Evolutionary conservation across 2,888 invertebrate genomes (phyloP).

Genomic region (Cephonodes hylas): DNA sequence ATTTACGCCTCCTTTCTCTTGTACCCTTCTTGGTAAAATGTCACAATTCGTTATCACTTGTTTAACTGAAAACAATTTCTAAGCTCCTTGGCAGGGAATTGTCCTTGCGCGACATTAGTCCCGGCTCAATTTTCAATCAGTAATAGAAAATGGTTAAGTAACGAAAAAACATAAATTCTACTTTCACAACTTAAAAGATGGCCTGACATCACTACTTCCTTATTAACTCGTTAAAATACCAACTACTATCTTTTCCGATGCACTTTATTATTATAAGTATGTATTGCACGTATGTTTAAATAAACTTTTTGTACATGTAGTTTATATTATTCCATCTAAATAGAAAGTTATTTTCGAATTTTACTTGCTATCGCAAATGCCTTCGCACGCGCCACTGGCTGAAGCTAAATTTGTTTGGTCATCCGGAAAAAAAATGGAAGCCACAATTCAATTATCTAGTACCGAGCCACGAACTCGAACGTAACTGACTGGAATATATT

Average conservation of each 20-base stretch:
- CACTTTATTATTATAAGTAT: too few species aligned
- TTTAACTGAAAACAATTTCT: background rate
- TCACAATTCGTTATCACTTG: background rate
- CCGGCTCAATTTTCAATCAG: background rate
- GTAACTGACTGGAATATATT: constrained; percentile 4
- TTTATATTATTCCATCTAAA: background rate
- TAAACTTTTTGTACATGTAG: background rate
- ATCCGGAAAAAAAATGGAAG: constrained; percentile 8
- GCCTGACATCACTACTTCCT: too few species aligned
- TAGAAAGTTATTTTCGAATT: background rate
- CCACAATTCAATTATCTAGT: constrained; percentile 18
- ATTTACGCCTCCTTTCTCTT: background rate
- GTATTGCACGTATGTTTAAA: too few species aligned
- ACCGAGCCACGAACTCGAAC: background rate
- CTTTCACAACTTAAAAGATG: too few species aligned
- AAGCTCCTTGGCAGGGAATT: background rate
- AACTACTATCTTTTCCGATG: too few species aligned
- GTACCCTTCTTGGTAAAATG: background rate
- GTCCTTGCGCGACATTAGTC: too few species aligned
- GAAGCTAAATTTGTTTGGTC: constrained; percentile 8
- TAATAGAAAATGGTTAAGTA: background rate
- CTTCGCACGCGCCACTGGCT: background rate
- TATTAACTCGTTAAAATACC: too few species aligned
- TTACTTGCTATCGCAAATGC: background rate
- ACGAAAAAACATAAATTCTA: background rate